A percentile compares a stretch with the other conserved stretches of the same genome.
These are phyloP conservation scores for Epirrita christyi DNA, from an alignment of 2,888 invertebrate species.

Conservation along the genomic window DNA sequence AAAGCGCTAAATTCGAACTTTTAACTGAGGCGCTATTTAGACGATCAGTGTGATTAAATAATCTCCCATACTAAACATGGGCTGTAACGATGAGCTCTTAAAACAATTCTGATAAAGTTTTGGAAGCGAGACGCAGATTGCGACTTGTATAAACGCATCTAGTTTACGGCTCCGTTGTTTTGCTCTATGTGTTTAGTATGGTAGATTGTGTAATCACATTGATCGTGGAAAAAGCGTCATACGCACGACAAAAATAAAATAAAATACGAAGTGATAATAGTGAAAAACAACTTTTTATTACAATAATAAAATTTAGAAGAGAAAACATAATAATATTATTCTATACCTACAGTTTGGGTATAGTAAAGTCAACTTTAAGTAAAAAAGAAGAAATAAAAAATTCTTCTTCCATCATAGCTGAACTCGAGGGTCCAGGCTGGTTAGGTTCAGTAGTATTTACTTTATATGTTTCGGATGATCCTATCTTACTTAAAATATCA, in stretches of 20 bases:
- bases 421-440: constrained; percentile 30
- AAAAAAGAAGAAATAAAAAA: background rate
- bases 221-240: constrained; percentile 26
- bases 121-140: constrained; percentile 28
- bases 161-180: constrained; percentile 29
- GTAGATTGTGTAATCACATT: constrained; percentile 29
- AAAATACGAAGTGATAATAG: constrained; percentile 19
- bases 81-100: constrained; percentile 15
- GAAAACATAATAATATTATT: constrained; percentile 12
- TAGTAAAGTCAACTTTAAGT: constrained; percentile 12
- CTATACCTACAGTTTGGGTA: constrained; percentile 27
- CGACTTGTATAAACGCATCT: too few relatives aligned
- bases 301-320: constrained; percentile 23
- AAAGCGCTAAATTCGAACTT: constrained; percentile 27
- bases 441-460: constrained; percentile 26
- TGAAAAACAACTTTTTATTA: constrained; percentile 27
- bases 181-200: constrained; percentile 29
- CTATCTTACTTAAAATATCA: constrained; percentile 6
- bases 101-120: constrained; percentile 30
- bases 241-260: constrained; percentile 27
- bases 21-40: constrained; percentile 24
- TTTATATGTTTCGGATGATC: constrained; percentile 13
- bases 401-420: constrained; percentile 27
- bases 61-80: constrained; percentile 26
- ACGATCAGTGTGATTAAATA: constrained; percentile 28